Base-by-base conservation (phyloP, 2,797 vertebrate genomes). In the Leptodactylus fallax region DNA sequence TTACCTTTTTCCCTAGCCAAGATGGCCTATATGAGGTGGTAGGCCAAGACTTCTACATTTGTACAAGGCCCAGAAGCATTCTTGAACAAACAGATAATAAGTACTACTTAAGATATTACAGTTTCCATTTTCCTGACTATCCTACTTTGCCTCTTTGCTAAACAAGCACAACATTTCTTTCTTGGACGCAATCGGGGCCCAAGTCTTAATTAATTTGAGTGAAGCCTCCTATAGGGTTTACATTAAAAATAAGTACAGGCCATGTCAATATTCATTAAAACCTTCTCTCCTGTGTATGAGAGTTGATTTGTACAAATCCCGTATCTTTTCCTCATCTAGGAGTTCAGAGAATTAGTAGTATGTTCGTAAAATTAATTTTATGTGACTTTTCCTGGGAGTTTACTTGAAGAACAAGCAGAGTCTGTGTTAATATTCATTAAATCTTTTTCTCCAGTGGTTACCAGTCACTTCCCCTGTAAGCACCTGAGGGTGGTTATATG, bases 241-340 rank as follows among this genome's bases (percentile, higher is more conserved):
- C 88, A 89, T 86, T 86, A 86, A 89, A 89, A 89, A 89, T 89
- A 89, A 89, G 88, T 89, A 89, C 76, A 78, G 72, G 65, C 85
- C 88, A 71, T 89, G 88, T 86, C 88, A 89, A 89, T 89, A 89
- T 89, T 89, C 88, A 89, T 89, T 89, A 89, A 89, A 89, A 83
- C n/a, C 80, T 86, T 89, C 67, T 79, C 88, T 79, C 88, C 78
- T 23, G 88, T 61, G 88, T 89, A 79, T 25, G 49, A 21, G 13
- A 71, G 72, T 83, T 79, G 88, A 89, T 86, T 89, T 83, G 84
- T 86, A 89, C 85, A 89, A 89, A 89, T 86, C 85, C 84, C 63
- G 61, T 78, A 89, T 89, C 88, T 86, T 86, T 86, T 61, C 88
- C 80, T 89, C 88, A 86, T 89, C 85, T 56, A 67, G 74, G 72